Percentiles rank a stretch among this genome's conserved stretches.
Evolutionary conservation across 2,113 vertebrate species (phyloP).

Genomic region (Lepus europaeus): DNA sequence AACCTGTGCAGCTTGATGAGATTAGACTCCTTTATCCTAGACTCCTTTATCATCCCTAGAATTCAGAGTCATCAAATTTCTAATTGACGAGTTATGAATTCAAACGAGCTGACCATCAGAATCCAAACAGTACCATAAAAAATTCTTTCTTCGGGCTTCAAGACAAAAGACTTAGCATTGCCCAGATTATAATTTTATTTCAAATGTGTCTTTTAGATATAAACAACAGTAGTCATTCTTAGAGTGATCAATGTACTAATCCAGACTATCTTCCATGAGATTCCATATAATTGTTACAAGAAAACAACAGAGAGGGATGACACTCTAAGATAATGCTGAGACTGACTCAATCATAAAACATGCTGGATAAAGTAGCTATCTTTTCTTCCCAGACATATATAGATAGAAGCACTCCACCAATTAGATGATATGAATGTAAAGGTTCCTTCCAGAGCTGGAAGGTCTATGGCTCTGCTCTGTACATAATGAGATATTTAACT

Average conservation of each 20-base stretch:
- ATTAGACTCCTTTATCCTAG: background rate
- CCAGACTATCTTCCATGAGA: background rate
- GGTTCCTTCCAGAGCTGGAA: background rate
- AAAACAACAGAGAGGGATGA: background rate
- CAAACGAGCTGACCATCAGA: background rate
- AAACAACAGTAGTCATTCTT: background rate
- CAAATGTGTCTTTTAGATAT: background rate
- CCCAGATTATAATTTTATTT: background rate
- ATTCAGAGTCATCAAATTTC: background rate
- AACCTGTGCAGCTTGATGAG: background rate
- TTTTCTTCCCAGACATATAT: background rate
- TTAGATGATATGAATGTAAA: background rate
- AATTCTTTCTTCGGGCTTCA: background rate
- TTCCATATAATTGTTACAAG: background rate
- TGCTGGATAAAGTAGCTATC: background rate
- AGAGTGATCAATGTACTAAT: background rate
- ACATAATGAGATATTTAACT: background rate
- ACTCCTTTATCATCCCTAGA: background rate
- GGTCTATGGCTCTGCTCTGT: background rate
- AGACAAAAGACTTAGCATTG: background rate
- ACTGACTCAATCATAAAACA: background rate
- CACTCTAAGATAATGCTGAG: background rate
- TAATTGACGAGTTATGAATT: background rate
- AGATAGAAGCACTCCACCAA: background rate
- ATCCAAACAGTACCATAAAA: background rate